Conservation (phyloP, 2,797 vertebrate species). For the Clarias platycephalus region DNA sequence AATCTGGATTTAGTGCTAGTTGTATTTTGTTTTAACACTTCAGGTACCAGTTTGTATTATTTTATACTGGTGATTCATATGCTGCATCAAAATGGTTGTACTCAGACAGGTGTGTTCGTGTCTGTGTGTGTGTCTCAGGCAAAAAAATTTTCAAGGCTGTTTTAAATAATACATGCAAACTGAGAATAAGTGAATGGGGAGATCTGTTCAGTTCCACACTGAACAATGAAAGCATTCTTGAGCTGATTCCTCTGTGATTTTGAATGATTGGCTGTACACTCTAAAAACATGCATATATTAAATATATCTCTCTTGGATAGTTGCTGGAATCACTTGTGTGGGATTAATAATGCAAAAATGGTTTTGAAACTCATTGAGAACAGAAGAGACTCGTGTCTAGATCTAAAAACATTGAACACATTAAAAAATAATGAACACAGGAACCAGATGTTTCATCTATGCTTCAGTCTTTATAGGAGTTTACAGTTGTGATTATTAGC, state of each 20-base stretch:
- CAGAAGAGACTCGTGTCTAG: background rate
- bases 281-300: background rate
- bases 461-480: background rate
- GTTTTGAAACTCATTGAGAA: background rate
- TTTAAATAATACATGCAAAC: slow-evolving; percentile 10
- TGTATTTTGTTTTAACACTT: slow-evolving; percentile 12
- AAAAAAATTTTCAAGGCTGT: background rate
- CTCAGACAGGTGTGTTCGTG: background rate
- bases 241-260: background rate
- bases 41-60: slow-evolving; percentile 31
- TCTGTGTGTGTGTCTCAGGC: background rate
- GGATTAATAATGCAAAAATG: background rate
- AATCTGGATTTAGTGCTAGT: background rate
- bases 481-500: background rate
- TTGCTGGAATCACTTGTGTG: background rate
- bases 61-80: slow-evolving; percentile 22
- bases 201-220: background rate
- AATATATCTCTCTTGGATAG: background rate
- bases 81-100: slow-evolving; percentile 27
- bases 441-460: background rate
- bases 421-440: background rate
- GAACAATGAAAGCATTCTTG: background rate
- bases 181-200: background rate
- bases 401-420: background rate
- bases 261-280: background rate